phyloP scores from a whole-genome alignment of 92 coral and sea anemone species.

The Diadumene lineata region DNA sequence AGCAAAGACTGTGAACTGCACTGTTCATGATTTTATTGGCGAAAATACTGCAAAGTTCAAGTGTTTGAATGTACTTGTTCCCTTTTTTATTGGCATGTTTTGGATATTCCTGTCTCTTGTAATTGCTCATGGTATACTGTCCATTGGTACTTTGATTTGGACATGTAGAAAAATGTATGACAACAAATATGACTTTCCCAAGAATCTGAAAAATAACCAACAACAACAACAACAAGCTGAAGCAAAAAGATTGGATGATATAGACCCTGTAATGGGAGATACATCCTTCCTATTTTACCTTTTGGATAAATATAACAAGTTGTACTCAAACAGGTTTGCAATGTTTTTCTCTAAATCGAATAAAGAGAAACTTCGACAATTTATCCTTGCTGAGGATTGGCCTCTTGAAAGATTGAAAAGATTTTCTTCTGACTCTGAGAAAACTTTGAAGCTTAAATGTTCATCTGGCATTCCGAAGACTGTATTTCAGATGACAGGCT shows the following conservation, averaged over 20 bases:
- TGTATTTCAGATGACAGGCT: slow-evolving; percentile 36
- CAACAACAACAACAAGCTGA: background rate
- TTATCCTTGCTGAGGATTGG: slow-evolving; percentile 44
- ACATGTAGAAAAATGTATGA: background rate
- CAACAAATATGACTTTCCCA: slow-evolving; percentile 15
- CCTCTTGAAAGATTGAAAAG: slow-evolving; percentile 41
- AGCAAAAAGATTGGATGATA: slow-evolving; percentile 6
- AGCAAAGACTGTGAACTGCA: no score
- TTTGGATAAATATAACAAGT: slow-evolving; percentile 37
- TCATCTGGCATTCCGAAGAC: slow-evolving; percentile 50
- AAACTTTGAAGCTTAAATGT: slow-evolving; percentile 34
- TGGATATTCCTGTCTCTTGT: background rate
- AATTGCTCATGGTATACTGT: background rate
- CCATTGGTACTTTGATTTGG: background rate
- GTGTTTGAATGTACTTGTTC: background rate
- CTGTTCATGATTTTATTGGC: no score
- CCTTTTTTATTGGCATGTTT: background rate
- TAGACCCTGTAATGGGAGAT: slow-evolving; percentile 34
- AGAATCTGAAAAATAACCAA: background rate
- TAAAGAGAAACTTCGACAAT: slow-evolving; percentile 41
- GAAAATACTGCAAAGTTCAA: no score
- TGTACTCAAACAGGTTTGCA: slow-evolving; percentile 39
- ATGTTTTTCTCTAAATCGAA: slow-evolving; percentile 39
- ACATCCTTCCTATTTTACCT: slow-evolving; percentile 47
- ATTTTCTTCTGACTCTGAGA: slow-evolving; percentile 23